phyloP scores from a whole-genome alignment of 2,113 vertebrate species.

The Nycticryphes semicollaris region DNA sequence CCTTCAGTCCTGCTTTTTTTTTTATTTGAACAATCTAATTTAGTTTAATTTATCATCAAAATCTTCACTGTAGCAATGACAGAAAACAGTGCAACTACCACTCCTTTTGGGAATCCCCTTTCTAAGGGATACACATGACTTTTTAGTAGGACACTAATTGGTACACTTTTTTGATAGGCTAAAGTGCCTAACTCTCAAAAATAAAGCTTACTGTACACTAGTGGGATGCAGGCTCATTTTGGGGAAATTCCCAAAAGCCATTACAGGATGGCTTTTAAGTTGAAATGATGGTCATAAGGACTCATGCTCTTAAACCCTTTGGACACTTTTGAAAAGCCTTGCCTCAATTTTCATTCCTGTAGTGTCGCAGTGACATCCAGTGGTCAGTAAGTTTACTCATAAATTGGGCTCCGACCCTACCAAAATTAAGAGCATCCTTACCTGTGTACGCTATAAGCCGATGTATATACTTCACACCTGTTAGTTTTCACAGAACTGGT shows the following conservation, averaged over 20 bases:
- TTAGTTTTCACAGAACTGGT: neutral
- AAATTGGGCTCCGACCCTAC: neutral
- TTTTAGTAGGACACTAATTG: neutral
- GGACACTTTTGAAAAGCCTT: neutral
- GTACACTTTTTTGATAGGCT: neutral
- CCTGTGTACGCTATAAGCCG: neutral
- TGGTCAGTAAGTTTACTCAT: conserved; percentile 77
- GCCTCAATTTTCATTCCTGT: conserved; percentile 49
- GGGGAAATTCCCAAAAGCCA: neutral
- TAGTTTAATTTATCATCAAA: conserved; percentile 20
- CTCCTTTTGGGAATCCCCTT: neutral
- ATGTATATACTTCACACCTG: neutral
- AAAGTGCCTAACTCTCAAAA: neutral
- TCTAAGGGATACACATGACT: neutral
- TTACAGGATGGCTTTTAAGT: neutral
- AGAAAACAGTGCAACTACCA: conserved; percentile 13
- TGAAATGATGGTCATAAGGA: neutral
- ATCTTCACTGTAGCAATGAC: conserved; percentile 18
- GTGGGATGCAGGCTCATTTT: neutral
- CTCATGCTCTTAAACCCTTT: neutral
- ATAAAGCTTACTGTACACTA: neutral
- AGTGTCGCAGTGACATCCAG: conserved; percentile 80
- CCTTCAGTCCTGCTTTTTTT: neutral
- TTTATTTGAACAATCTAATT: neutral
- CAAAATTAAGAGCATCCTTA: neutral